Evolutionary conservation across 1,140 invertebrate species (phyloP).

Genomic region (Saccostrea glomerata): DNA sequence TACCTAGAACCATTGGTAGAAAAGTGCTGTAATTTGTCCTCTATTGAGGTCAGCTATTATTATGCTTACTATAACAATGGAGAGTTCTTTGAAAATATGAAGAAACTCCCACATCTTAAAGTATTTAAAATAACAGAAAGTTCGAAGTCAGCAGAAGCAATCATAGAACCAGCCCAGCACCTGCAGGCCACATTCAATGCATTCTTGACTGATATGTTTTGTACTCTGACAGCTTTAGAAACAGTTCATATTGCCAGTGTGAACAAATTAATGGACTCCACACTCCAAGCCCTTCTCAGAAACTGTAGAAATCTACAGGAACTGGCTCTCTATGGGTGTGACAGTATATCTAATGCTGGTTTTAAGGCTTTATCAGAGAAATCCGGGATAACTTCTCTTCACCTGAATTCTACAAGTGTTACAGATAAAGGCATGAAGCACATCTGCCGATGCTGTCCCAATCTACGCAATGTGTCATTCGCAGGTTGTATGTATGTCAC

Average conservation of each 20-base stretch:
- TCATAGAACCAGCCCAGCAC: not conserved
- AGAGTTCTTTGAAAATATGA: conserved; percentile 13
- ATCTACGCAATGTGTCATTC: not conserved
- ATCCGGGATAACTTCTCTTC: not conserved
- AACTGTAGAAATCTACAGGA: conserved; percentile 5
- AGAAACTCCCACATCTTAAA: not conserved
- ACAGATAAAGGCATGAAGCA: conserved; percentile 22
- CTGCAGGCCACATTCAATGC: not conserved
- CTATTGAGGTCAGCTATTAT: not conserved
- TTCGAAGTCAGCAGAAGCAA: not conserved
- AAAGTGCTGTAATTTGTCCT: conserved; percentile 10
- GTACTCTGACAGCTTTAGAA: not conserved
- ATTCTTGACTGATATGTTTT: not conserved
- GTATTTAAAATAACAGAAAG: not conserved
- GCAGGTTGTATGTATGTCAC: conserved; percentile 34
- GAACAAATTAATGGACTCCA: conserved; percentile 1
- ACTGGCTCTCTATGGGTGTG: conserved; percentile 16
- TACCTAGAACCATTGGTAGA: not conserved
- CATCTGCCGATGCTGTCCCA: not conserved
- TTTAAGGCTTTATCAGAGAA: conserved; percentile 24
- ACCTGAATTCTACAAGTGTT: conserved; percentile 18
- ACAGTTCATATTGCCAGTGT: not conserved
- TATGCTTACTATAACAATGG: conserved; percentile 4
- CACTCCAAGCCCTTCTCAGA: not conserved
- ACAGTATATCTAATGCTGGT: not conserved